Percentiles rank a stretch among this genome's conserved stretches.
Evolutionary conservation across 2,888 invertebrate species (phyloP).

Genomic region (Hirtodrosophila duncani): DNA sequence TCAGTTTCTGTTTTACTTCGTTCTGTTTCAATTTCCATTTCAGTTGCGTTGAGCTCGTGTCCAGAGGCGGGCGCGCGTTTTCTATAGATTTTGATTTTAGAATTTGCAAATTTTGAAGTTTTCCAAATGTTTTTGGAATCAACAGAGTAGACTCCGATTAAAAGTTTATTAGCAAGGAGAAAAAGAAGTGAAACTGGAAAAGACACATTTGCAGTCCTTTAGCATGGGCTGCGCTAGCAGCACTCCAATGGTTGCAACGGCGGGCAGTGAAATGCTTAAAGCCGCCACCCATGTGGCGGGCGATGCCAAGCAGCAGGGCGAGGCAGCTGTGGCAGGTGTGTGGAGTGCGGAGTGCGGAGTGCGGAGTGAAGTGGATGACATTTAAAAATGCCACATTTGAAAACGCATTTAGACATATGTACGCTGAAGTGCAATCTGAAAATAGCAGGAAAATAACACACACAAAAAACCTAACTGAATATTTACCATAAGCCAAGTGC

Average conservation of each 20-base stretch:
- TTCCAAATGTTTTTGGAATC: too few relatives aligned
- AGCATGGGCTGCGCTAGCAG: constrained; percentile 75
- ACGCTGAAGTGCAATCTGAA: not conserved
- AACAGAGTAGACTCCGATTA: too few relatives aligned
- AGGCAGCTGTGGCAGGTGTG: constrained; percentile 69
- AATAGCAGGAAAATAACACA: constrained; percentile 4
- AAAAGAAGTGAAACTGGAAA: constrained; percentile 5
- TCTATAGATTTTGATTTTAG: constrained; percentile 38
- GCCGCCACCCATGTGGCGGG: constrained; percentile 72
- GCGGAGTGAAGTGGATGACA: constrained; percentile 23
- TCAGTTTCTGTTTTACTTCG: constrained; percentile 31
- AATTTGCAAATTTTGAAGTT: constrained; percentile 27
- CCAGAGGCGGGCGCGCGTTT: constrained; percentile 59
- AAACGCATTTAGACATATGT: constrained; percentile 25
- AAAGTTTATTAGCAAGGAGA: too few relatives aligned
- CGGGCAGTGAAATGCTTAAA: constrained; percentile 75
- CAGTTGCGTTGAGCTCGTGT: constrained; percentile 71
- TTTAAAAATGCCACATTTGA: constrained; percentile 47
- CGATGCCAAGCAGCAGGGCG: constrained; percentile 69
- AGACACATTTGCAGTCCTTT: constrained; percentile 8
- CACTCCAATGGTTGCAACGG: constrained; percentile 75
- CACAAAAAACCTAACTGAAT: constrained; percentile 8
- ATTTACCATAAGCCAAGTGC: not conserved
- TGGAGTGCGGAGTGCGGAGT: constrained; percentile 32
- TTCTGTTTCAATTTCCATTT: constrained; percentile 13